phyloP scores from a whole-genome alignment of 1,140 invertebrate species.

The Platyscapa corneri region DNA sequence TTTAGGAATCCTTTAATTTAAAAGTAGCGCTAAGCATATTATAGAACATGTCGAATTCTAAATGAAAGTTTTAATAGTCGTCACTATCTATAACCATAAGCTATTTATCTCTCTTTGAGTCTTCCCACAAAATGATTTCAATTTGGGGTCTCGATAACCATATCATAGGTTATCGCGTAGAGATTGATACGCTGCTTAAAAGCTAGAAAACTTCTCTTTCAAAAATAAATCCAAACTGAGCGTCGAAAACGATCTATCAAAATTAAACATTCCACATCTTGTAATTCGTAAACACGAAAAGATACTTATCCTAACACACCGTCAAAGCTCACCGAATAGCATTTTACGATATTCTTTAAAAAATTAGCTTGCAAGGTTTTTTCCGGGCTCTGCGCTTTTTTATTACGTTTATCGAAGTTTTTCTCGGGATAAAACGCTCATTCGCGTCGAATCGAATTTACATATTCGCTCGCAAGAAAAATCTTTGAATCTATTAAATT shows the following conservation, averaged over 20 bases:
- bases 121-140: background rate
- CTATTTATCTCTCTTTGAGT: background rate
- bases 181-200: background rate
- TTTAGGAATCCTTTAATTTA: too few species aligned
- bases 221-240: background rate
- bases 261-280: background rate
- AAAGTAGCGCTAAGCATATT: too few species aligned
- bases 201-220: background rate
- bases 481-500: too few species aligned
- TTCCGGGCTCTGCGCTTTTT: background rate
- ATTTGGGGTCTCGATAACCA: background rate
- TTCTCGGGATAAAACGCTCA: too few species aligned
- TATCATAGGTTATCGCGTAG: background rate
- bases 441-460: too few species aligned
- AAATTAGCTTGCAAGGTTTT: background rate
- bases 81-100: too few species aligned
- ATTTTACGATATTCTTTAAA: background rate
- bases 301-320: background rate
- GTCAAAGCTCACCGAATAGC: background rate
- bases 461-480: too few species aligned
- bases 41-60: too few species aligned
- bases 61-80: too few species aligned
- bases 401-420: too few species aligned
- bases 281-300: background rate
- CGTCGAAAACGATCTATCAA: background rate